Base-by-base conservation (phyloP, 2,113 vertebrate species). In the Neodontobutis hainanensis region DNA sequence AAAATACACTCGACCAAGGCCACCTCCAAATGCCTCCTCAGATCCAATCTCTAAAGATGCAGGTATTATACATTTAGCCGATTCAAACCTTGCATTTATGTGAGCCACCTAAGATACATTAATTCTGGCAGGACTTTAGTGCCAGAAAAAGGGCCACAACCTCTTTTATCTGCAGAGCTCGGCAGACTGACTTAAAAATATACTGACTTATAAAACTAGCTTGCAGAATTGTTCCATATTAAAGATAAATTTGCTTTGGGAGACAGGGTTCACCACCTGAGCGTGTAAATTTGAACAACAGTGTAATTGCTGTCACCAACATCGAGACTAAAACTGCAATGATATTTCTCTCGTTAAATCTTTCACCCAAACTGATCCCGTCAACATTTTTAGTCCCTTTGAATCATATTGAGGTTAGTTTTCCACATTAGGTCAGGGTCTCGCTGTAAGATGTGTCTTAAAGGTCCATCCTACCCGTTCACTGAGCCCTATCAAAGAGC, bases 401-500 rank as follows among this genome's bases (percentile, higher is more conserved):
- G 56, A 81, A 78, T 60, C 38, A 40, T 9, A 19, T 40, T 15
- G 48, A 65, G 43, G 66, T 60, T 63, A 59, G 63, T 47, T 68
- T 81, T 70, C 73, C 60, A 74, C 73, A 65, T 68, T 51, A 55
- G 62, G 85, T 84, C 81, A 85, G 48, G 6, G 49, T 40, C 16
- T 67, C 61, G 8, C 11, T 73, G 48, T 57, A 57, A 70, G 59
- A 81, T 51, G 68, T 79, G 53, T 60, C 51, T 60, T 46, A 81
- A 86, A 83, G 73, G 70, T 88, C 68, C 53, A 59, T 70, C 19
- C 56, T 66, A 45, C 66, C 52, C 75, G 69, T 84, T 89, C 83
- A 81, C 51, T 73, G 74, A 62, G 49, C 66, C 55, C 63, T 70
- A 91, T 89, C 86, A 88, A 90, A 85, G 65, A 71, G n/a, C 66